Conservation (phyloP, 2,888 invertebrate genomes). For the Unio delphinus region DNA sequence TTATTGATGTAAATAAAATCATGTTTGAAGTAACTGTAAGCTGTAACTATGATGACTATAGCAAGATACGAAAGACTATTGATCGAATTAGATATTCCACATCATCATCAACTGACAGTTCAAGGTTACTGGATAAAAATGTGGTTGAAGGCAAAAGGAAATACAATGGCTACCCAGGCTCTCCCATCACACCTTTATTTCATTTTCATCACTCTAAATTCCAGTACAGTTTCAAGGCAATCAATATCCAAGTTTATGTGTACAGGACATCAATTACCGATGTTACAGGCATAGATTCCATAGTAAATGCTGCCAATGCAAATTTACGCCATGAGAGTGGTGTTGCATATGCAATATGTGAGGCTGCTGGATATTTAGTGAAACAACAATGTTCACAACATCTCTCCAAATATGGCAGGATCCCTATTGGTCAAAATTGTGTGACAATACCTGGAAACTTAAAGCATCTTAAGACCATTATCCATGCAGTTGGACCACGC, state of each 20-base stretch:
- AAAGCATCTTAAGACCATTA: constrained; percentile 36
- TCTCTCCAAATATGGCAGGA: constrained; percentile 18
- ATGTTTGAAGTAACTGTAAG: no score
- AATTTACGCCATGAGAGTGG: constrained; percentile 42
- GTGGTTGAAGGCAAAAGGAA: no score
- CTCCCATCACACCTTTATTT: no score
- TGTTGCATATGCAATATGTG: constrained; percentile 35
- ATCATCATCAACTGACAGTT: no score
- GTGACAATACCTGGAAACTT: constrained; percentile 31
- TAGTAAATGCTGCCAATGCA: constrained; percentile 55
- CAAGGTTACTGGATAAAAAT: no score
- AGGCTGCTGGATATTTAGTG: constrained; percentile 34
- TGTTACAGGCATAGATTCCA: constrained; percentile 35
- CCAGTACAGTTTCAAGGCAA: no score
- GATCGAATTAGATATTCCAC: no score
- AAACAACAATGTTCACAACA: constrained; percentile 31
- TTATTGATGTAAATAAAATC: no score
- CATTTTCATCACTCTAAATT: no score
- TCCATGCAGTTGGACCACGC: constrained; percentile 50
- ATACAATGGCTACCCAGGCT: no score
- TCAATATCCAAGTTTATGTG: constrained; percentile 7
- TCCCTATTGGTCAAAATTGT: constrained; percentile 32
- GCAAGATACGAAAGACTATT: no score
- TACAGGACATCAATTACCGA: constrained; percentile 26
- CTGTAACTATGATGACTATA: no score